phyloP scores from a whole-genome alignment of 1,140 invertebrate species.

The Neomicropteryx cornuta region DNA sequence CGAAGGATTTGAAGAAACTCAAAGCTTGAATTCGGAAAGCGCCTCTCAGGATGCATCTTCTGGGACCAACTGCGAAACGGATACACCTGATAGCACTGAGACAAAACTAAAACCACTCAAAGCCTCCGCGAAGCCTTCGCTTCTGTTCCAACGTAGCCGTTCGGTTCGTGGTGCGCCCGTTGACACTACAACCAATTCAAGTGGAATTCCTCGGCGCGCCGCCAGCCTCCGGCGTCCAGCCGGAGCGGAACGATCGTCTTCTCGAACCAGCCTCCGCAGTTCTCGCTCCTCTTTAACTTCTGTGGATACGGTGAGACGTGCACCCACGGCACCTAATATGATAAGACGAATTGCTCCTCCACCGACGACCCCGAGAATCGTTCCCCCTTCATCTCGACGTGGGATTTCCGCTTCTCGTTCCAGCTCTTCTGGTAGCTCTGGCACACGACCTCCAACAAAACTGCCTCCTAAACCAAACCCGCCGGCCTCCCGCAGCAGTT shows the following conservation, averaged over 20 bases:
- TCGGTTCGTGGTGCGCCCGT: slow-evolving; percentile 3
- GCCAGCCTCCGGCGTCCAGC: slow-evolving; percentile 24
- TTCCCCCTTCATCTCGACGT: slow-evolving; percentile 10
- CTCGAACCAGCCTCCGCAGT: slow-evolving; percentile 61
- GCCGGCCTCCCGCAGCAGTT: slow-evolving; percentile 58
- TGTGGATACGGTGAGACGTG: slow-evolving; percentile 62
- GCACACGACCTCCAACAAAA: slow-evolving; percentile 20
- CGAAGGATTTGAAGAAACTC: slow-evolving; percentile 84
- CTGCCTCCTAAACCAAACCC: slow-evolving; percentile 26
- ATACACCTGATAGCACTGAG: slow-evolving; percentile 38
- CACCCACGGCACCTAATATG: slow-evolving; percentile 35
- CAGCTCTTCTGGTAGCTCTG: slow-evolving; percentile 14
- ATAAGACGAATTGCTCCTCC: slow-evolving; percentile 27
- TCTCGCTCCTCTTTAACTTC: slow-evolving; percentile 73
- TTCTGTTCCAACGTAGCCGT: slow-evolving; percentile 15
- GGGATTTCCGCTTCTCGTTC: too few species aligned
- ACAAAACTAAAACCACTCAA: slow-evolving; percentile 17
- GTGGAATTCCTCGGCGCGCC: slow-evolving; percentile 26
- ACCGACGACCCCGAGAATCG: slow-evolving; percentile 29
- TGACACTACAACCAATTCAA: slow-evolving; percentile 25
- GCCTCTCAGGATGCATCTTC: slow-evolving; percentile 69
- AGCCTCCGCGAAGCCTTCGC: slow-evolving; percentile 28
- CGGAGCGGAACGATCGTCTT: slow-evolving; percentile 29
- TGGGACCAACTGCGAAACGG: slow-evolving; percentile 55
- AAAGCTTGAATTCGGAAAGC: slow-evolving; percentile 72